Base-by-base conservation (phyloP, 2,113 vertebrate genomes). In the Scophthalmus maximus region DNA sequence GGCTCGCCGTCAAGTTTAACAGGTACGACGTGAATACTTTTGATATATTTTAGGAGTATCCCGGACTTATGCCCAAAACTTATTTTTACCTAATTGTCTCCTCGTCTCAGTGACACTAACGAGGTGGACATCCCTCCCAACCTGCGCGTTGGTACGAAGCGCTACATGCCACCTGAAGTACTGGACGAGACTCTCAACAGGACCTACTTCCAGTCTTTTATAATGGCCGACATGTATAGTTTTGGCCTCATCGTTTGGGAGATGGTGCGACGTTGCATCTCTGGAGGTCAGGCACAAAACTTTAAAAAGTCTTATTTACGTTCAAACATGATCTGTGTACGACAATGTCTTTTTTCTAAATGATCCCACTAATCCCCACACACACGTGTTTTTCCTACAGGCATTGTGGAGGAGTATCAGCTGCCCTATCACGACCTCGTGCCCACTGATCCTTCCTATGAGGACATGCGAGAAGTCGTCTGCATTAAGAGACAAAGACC, bases 201-300 rank as follows among this genome's bases (percentile, higher is more conserved):
- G 52, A 96, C 92, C 67, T 95, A 97, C 87, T 99, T 99, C 50
- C 97, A 99, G 90, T 99, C 97, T 0, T 99, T 98, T 75, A 98
- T 99, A 91, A 98, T 97, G 96, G 98, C 98, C 0, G 98, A 99
- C 89, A 98, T 99, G 96, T 99, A 99, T 79, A 99, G 98, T 71
- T 98, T 98, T 70, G 97, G 98, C 27, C 96, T 99, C 66, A 99
- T 99, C 78, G 91, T 99, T 20, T 99, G 98, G 98, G 98, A 99
- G 89, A 92, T 99, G 63, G 93, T 95, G 0, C 93, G 96, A 66
- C 95, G 96, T 85, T 98, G 98, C 75, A 95, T 96, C 64, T 97
- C 96, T 7, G 97, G 96, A 93, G 98, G 98, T 99, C 82, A 94
- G 89, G 7, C 9, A 4, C 5, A 20, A 56, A 46, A 23, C 6